Evolutionary conservation across 2,797 vertebrate genomes (phyloP).

Genomic region (Pelochelys cantorii): DNA sequence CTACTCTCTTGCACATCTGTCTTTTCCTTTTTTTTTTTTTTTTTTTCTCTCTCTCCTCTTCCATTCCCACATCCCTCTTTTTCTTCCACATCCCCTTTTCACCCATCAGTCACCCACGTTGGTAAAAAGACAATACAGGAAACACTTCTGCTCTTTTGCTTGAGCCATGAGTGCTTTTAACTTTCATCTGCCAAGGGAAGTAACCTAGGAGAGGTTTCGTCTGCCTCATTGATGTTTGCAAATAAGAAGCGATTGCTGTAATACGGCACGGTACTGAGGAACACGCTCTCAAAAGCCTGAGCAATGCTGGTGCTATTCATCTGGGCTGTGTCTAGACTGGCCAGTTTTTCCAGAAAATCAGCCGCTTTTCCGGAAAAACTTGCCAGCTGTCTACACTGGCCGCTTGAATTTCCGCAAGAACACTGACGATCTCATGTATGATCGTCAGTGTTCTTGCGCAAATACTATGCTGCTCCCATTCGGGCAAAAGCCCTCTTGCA

Average conservation of each 20-base stretch:
- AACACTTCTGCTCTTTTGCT: fast-evolving
- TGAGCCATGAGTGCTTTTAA: fast-evolving
- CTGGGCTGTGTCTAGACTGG: no score
- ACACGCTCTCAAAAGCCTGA: neutral
- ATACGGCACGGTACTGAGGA: neutral
- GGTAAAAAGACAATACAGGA: neutral
- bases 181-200: neutral
- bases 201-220: neutral
- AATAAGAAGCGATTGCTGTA: slow-evolving; percentile 22
- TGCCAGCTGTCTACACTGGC: no score
- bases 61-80: fast-evolving
- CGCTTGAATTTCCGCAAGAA: no score
- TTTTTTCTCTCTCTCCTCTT: neutral
- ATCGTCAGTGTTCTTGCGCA: no score
- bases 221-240: neutral
- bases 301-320: neutral
- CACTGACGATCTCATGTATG: no score
- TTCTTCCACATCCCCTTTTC: neutral
- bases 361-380: no score
- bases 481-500: no score
- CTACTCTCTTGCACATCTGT: neutral
- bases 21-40: neutral
- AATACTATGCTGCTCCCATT: no score
- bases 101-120: neutral
- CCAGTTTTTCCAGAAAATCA: no score